Evolutionary conservation across 1,140 invertebrate species (phyloP), one percentile per base, ranked within the genome.

Genomic region (Lysiphlebus fabarum): DNA sequence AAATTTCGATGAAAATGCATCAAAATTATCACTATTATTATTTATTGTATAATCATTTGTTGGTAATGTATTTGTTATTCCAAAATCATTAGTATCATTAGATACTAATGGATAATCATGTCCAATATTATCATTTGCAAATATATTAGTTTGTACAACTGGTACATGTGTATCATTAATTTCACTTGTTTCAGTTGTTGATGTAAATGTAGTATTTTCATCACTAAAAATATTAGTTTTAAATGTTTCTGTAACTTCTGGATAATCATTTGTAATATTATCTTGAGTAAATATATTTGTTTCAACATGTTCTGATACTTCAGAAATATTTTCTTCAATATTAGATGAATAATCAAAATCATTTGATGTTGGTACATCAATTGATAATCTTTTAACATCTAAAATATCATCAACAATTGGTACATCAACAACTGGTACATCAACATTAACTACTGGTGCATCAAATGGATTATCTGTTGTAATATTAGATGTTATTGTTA

Each of bases 1-100:
- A 66, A 95, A 95, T 73, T 93, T 92, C 1, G 90, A 88, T 4
- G 90, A 86, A 67, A 95, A 95, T 1, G 89, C 91, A 74, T 93
- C 91, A 59, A 91, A 91, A 12, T 85, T 85, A 62, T 90, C 88
- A 3, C 77, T 75, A 0, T 70, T 75, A 0, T 70, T 65, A 70
- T 78, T 56, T 77, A 82, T 61, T 65, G 79, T 64, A 67, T 77
- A 56, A 73, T 80, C 67, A 60, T 80, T 67, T 68, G 81, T 65
- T 34, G 62, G n/a, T n/a, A n/a, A n/a, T n/a, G n/a, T n/a, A n/a
- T n/a, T n/a, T n/a, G n/a, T n/a, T n/a, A n/a, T n/a, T n/a, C n/a
- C n/a, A n/a, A n/a, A n/a, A n/a, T n/a, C 59, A 1, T 50, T 26
- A 7, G 26, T 38, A 5, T 64, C 56, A 9, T 7, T 7, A 9